Evolutionary conservation across 2,797 vertebrate species (phyloP), one percentile per base, ranked within the genome.

Genomic region (Danio tinwini): DNA sequence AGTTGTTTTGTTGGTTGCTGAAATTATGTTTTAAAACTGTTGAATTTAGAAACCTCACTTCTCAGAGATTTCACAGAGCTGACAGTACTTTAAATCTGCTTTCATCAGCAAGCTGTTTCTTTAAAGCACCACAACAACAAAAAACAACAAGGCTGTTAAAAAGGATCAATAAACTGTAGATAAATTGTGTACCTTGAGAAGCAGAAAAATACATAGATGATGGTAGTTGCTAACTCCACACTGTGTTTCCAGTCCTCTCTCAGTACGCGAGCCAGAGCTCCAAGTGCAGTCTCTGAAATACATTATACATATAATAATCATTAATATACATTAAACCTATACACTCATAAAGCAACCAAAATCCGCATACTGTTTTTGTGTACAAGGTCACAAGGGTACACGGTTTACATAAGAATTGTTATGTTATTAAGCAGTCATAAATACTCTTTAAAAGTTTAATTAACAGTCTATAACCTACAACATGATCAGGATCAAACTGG

Each of bases 171-270:
- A 70, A 53, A 12, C 39, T 17, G 40, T 47, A 64, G 7, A 64
- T 16, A 17, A 55, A 8, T 45, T 8, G 21, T 16, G 88, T 89
- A 97, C 97, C 96, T 97, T 61, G 97, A 98, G 89, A 98, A 97
- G 88, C 96, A 98, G 89, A 97, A 97, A 87, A 98, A 99, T 83
- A 98, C 88, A 61, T 94, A 96, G 88, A 97, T 92, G 78, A 98
- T 98, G 83, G 96, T 97, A 62, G 96, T 97, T 79, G 96, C 95
- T 86, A 98, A 93, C 83, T 97, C 96, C 42, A 96, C 93, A 0
- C 96, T 98, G 84, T 95, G 95, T 87, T 96, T 98, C 96, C 96
- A 98, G 87, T 97, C 96, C 87, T 98, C 96, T 88, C 96, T 92
- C 83, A 98, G 88, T 17, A 98, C 95, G 86, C 96, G 91, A 64